Evolutionary conservation across 2,888 invertebrate species (phyloP).

Genomic region (Chymomyza amoena): DNA sequence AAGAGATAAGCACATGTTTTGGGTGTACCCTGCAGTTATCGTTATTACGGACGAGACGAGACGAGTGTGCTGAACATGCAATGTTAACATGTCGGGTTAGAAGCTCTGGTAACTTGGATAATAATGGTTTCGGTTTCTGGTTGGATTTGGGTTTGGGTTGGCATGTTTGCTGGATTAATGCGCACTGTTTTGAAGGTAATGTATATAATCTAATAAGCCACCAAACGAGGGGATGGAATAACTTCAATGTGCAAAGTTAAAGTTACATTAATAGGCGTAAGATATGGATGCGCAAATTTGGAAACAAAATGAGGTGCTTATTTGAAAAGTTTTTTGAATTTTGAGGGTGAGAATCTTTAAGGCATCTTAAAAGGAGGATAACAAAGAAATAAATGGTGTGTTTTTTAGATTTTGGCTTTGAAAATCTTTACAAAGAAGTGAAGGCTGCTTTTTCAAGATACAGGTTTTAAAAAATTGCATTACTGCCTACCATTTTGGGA

Average conservation of each 20-base stretch:
- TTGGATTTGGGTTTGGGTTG: neutral
- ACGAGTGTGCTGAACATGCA: conserved; percentile 60
- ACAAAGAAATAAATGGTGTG: too few relatives aligned
- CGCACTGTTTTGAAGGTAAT: conserved; percentile 56
- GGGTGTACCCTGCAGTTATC: conserved; percentile 22
- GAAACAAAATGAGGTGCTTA: neutral
- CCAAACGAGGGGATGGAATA: conserved; percentile 40
- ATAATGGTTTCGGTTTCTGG: conserved; percentile 33
- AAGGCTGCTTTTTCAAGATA: too few relatives aligned
- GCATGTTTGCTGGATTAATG: conserved; percentile 52
- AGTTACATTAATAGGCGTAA: conserved; percentile 56
- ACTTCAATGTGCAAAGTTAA: conserved; percentile 50
- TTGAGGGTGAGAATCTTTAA: too few relatives aligned
- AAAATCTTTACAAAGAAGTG: too few relatives aligned
- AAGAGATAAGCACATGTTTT: conserved; percentile 62
- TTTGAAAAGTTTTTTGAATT: neutral
- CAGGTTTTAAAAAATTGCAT: too few relatives aligned
- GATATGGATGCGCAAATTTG: neutral
- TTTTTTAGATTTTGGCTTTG: too few relatives aligned
- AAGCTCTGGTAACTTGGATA: conserved; percentile 21
- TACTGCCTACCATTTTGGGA: too few relatives aligned
- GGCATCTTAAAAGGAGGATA: too few relatives aligned
- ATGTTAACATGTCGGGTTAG: conserved; percentile 62
- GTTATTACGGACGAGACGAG: neutral
- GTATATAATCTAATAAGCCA: conserved; percentile 68